Conservation (phyloP, 2,888 invertebrate genomes). For the Eilema griseolum region DNA sequence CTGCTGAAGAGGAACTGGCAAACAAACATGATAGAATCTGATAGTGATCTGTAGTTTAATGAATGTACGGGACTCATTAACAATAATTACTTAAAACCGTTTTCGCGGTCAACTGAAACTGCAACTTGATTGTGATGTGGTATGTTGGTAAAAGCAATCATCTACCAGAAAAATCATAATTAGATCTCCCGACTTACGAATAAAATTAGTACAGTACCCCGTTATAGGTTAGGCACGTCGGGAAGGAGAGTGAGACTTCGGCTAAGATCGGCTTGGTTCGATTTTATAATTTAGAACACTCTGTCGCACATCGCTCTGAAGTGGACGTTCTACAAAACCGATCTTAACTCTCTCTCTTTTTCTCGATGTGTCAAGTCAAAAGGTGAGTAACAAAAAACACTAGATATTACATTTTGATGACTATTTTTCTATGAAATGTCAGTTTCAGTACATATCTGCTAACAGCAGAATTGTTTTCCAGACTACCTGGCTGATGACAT, state of each 20-base stretch:
- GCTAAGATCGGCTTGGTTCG: too few species aligned
- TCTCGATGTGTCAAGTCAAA: neutral
- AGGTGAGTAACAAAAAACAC: neutral
- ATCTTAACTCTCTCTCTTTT: too few species aligned
- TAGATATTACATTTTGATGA: neutral
- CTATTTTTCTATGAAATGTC: neutral
- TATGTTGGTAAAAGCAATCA: neutral
- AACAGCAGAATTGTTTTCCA: neutral
- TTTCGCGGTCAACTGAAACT: neutral
- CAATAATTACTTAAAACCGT: too few species aligned
- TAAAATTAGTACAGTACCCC: too few species aligned
- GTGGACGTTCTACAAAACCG: too few species aligned
- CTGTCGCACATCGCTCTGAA: too few species aligned
- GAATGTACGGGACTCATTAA: too few species aligned
- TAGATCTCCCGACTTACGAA: too few species aligned
- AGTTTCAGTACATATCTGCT: neutral
- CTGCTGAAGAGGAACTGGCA: neutral
- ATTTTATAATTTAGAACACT: too few species aligned
- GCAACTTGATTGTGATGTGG: neutral
- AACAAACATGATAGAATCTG: neutral
- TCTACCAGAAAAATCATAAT: neutral
- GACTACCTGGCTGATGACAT: slow-evolving; percentile 5
- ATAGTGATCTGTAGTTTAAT: neutral
- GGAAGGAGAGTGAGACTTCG: too few species aligned
- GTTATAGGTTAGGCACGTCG: too few species aligned